These are phyloP conservation scores for Agrochola litura DNA, from an alignment of 2,888 invertebrate species.

Conservation along the genomic window DNA sequence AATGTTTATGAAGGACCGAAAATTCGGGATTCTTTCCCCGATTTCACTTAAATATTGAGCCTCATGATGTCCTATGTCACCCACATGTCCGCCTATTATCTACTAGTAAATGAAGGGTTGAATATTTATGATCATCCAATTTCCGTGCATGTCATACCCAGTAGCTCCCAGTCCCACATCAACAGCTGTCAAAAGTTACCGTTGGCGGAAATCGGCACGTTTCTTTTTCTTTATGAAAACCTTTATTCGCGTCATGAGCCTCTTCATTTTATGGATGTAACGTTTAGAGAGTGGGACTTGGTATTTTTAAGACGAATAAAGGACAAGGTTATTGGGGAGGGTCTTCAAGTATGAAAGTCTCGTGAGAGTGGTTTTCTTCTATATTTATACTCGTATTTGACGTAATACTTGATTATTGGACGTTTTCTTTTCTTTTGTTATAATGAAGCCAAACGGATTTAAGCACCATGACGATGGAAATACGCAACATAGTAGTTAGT, in stretches of 20 bases:
- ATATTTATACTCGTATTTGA: constrained; percentile 33
- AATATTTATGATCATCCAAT: constrained; percentile 65
- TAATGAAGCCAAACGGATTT: not conserved
- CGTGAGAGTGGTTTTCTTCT: constrained; percentile 23
- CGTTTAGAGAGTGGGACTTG: constrained; percentile 44
- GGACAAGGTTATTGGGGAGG: constrained; percentile 45
- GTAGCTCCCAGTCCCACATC: constrained; percentile 59
- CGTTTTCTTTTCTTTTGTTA: constrained; percentile 14
- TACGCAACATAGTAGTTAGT: not conserved
- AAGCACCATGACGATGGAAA: not conserved
- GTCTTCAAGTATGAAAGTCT: constrained; percentile 35
- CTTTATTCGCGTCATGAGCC: constrained; percentile 53
- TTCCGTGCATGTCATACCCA: constrained; percentile 62
- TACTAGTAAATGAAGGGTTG: constrained; percentile 59
- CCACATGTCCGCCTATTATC: constrained; percentile 49
- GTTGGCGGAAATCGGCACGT: constrained; percentile 50
- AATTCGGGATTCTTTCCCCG: constrained; percentile 16
- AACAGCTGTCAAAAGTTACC: constrained; percentile 62
- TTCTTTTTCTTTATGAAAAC: constrained; percentile 59
- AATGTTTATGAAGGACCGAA: constrained; percentile 23
- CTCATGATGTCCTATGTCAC: constrained; percentile 42
- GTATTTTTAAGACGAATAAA: constrained; percentile 59
- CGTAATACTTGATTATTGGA: constrained; percentile 20
- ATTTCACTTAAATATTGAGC: constrained; percentile 44
- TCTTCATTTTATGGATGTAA: constrained; percentile 60